Conservation (phyloP, 2,797 vertebrate species). For the Pseudochirops corinnae region DNA sequence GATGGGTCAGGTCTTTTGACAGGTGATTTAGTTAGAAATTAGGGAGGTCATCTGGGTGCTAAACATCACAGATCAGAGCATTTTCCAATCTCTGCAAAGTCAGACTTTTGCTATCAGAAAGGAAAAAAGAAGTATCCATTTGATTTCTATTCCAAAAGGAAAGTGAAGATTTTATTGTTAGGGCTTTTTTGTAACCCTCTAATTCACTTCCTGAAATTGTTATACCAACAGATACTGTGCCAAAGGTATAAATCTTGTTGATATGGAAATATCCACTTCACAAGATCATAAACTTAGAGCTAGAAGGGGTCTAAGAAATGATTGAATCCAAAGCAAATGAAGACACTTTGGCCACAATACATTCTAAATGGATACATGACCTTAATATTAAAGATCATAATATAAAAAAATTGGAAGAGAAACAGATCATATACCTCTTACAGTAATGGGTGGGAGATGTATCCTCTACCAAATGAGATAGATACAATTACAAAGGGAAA, state of each 20-base stretch:
- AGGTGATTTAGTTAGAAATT: slow-evolving; percentile 79
- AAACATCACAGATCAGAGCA: slow-evolving; percentile 73
- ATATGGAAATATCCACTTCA: neutral
- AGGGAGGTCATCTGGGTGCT: slow-evolving; percentile 57
- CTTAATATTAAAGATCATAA: neutral
- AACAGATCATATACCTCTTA: neutral
- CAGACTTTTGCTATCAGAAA: slow-evolving; percentile 56
- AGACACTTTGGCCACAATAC: neutral
- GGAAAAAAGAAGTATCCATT: neutral
- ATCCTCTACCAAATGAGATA: neutral
- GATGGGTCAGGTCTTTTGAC: slow-evolving; percentile 73
- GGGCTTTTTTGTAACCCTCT: neutral
- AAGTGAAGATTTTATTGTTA: slow-evolving; percentile 20
- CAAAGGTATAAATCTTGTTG: neutral
- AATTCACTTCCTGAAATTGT: slow-evolving; percentile 13
- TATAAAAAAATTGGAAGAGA: neutral
- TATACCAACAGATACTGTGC: slow-evolving; percentile 6
- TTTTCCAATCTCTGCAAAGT: slow-evolving; percentile 67
- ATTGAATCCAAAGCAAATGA: neutral
- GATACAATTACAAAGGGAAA: neutral
- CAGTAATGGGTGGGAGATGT: neutral
- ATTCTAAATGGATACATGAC: neutral
- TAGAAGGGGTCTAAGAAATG: neutral
- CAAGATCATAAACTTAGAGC: neutral
- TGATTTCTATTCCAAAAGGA: slow-evolving; percentile 50